phyloP scores from a whole-genome alignment of 37 sponge, comb jelly and placozoan genomes.

The Spongilla lacustris region DNA sequence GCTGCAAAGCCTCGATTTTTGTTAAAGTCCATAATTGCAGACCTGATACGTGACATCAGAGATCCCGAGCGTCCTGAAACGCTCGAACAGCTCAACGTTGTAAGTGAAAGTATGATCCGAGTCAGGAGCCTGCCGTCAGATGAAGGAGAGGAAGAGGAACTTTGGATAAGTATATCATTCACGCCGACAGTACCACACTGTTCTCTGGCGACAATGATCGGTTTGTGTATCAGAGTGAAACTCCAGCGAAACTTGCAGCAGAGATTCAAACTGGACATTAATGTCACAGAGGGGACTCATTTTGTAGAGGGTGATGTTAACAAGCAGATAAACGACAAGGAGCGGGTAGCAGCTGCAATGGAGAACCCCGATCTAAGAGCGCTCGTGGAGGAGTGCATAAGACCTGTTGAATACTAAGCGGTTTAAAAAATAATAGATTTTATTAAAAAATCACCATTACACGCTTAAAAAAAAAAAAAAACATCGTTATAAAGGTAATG shows the following conservation, averaged over 20 bases:
- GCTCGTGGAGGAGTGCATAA: slow-evolving; percentile 89
- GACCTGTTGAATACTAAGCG: slow-evolving; percentile 65
- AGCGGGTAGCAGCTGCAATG: slow-evolving; percentile 92
- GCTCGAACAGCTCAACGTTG: slow-evolving; percentile 87
- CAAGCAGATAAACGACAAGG: slow-evolving; percentile 97
- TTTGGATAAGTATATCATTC: slow-evolving; percentile 70
- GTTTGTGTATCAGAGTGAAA: slow-evolving; percentile 81
- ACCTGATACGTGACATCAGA: slow-evolving; percentile 77
- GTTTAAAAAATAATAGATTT: too few species aligned
- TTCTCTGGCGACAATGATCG: slow-evolving; percentile 90
- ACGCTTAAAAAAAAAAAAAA: too few species aligned
- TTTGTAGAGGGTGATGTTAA: slow-evolving; percentile 83
- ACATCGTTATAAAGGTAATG: neutral
- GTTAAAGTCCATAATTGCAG: slow-evolving; percentile 34
- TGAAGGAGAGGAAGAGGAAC: slow-evolving; percentile 17
- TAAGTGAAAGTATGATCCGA: slow-evolving; percentile 61
- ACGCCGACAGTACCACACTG: slow-evolving; percentile 95
- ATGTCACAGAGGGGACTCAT: slow-evolving; percentile 72
- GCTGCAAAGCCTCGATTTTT: too few species aligned
- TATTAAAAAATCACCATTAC: too few species aligned
- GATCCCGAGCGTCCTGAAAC: slow-evolving; percentile 91
- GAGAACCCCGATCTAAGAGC: slow-evolving; percentile 82
- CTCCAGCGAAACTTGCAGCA: slow-evolving; percentile 60
- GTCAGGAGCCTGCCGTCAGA: slow-evolving; percentile 17
- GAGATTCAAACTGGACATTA: slow-evolving; percentile 72